Base-by-base conservation (phyloP, 2,888 invertebrate genomes). In the Agriopis marginaria region DNA sequence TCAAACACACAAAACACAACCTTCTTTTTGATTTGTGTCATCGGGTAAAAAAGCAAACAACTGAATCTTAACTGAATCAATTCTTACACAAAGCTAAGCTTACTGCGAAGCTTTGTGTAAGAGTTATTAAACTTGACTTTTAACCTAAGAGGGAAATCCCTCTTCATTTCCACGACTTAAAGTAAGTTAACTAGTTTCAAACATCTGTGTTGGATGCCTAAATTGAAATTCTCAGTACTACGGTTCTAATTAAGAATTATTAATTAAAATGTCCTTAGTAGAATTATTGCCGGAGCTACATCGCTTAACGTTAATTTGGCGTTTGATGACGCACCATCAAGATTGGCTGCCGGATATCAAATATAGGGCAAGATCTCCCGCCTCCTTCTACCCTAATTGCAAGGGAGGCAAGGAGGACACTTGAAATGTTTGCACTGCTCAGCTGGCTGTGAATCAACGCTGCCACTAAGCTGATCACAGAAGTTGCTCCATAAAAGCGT, bases 261-360 rank as follows among this genome's bases (percentile, higher is more conserved):
- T 55, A 64, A 64, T 64, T 49, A 56, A 64, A 56, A 49, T 50
- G 14, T 55, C 39, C 49, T 55, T 39, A 50, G 40, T 64, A 45
- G 45, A 53, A 60, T 64, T 9, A 65, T 65, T 61, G 55, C 42
- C 17, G 32, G 64, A 51, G 66, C 55, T 51, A 64, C 68, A 61
- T 56, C 65, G 58, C 62, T 70, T 66, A 62, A 47, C 65, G 66
- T 70, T 63, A 70, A 62, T 66, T 66, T 65, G 49, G 66, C 58
- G 56, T 63, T 69, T 66, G 66, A 70, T 66, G 70, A 54, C 66
- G 56, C 47, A 63, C 70, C 70, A 70, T 70, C 70, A 66, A 66
- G 58, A 70, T 65, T 45, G 17, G 50, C 8, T 55, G 50, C 45
- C 56, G 69, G 65, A 69, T 69, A 69, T 65, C 69, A 65, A 69